Conservation (phyloP, 2,797 vertebrate species). For the Neomorphus geoffroyi region DNA sequence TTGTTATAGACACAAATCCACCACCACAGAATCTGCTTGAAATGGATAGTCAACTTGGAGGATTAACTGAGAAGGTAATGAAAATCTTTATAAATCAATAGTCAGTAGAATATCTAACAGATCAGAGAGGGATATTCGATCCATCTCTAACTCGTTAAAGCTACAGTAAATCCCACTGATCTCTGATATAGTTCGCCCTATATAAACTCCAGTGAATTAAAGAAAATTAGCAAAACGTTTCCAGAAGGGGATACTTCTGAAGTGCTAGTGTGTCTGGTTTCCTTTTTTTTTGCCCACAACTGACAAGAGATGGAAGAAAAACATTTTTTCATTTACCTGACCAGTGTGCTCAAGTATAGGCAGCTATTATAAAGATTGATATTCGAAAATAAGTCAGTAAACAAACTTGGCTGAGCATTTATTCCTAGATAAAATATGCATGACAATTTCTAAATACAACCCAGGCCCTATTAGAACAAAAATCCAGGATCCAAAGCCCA, state of each 20-base stretch:
- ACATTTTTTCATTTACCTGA: background rate
- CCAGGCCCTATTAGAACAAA: background rate
- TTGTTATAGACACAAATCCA: slow-evolving; percentile 52
- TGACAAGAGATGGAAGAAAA: background rate
- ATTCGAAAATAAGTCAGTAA: background rate
- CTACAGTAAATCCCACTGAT: slow-evolving; percentile 47
- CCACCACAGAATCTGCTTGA: slow-evolving; percentile 59
- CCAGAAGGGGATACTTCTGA: background rate
- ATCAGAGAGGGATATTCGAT: slow-evolving; percentile 46
- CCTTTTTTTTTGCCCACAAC: background rate
- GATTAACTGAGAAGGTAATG: slow-evolving; percentile 67
- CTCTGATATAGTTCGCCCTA: slow-evolving; percentile 1
- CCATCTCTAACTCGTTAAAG: slow-evolving; percentile 57
- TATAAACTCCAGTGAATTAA: slow-evolving; percentile 34
- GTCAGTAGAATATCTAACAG: slow-evolving; percentile 50
- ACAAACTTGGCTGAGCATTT: background rate
- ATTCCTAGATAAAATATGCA: background rate
- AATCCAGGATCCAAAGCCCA: background rate
- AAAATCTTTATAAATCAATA: slow-evolving; percentile 69
- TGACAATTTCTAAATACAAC: background rate
- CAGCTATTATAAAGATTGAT: background rate
- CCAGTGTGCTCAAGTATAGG: background rate
- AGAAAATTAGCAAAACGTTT: slow-evolving; percentile 51
- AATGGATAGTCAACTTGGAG: slow-evolving; percentile 62
- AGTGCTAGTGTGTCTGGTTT: background rate